A percentile compares a stretch with the other conserved stretches of the same genome.
phyloP scores from a whole-genome alignment of 2,797 vertebrate genomes.

The Hephaestus fuliginosus region DNA sequence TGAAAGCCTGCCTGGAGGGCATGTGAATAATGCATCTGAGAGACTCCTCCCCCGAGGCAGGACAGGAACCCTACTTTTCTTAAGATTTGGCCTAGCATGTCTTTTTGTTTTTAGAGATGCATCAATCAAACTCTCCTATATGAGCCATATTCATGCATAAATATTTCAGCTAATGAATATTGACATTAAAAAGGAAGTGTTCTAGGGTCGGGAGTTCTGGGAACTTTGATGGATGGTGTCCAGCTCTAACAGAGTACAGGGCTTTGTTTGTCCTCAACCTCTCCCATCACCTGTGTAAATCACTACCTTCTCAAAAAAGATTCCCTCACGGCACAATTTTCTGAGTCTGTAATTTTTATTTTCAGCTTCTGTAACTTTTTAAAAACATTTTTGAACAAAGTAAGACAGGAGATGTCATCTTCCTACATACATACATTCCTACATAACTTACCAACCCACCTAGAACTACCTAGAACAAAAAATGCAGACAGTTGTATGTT shows the following conservation, averaged over 20 bases:
- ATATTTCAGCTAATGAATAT: constrained; percentile 95
- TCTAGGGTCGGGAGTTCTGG: constrained; percentile 77
- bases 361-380: neutral
- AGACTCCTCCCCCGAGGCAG: constrained; percentile 94
- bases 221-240: constrained; percentile 89
- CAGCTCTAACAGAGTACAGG: constrained; percentile 81
- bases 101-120: constrained; percentile 97
- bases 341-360: neutral
- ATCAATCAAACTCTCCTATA: constrained; percentile 95
- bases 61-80: constrained; percentile 94
- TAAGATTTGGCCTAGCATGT: constrained; percentile 95
- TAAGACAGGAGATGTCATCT: no score
- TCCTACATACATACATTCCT: no score
- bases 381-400: neutral
- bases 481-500: neutral
- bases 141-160: constrained; percentile 95
- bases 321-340: neutral
- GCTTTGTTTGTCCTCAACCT: constrained; percentile 4
- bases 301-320: neutral
- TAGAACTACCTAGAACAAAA: neutral
- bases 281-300: neutral
- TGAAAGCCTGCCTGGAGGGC: constrained; percentile 98
- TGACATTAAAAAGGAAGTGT: constrained; percentile 90
- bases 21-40: constrained; percentile 99
- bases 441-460: neutral